Evolutionary conservation across 2,797 vertebrate species (phyloP), one percentile per base, ranked within the genome.

Genomic region (Coreius guichenoti): DNA sequence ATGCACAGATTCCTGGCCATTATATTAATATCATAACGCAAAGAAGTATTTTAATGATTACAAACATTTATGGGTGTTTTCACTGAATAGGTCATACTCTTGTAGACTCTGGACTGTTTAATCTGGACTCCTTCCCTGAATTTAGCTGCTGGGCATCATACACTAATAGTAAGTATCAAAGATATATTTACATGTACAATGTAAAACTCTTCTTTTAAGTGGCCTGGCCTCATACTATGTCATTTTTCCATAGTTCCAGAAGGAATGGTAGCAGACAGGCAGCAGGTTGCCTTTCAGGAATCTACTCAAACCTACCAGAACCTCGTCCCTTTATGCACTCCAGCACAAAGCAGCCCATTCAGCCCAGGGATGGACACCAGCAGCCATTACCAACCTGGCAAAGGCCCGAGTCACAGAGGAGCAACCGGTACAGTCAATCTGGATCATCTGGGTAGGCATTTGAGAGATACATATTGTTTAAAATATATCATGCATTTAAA

Each of bases 101-200:
- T 81, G 9, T 88, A 95, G 95, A 95, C 14, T 21, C 90, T 0
- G 89, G 75, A 1, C 92, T 95, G 79, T 94, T 95, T 83, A 94
- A 93, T 90, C 88, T 95, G 83, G 95, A 96, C 82, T 89, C 93
- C 0, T 95, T 93, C 86, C 94, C 94, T 83, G 95, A 96, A 61
- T 95, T 93, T 84, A 94, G 88, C 92, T 94, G 92, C 92, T 95
- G 95, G 95, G 69, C 90, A 23, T 93, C 94, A 0, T 95, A 95
- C 79, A 92, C 93, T 2, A 93, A 92, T 2, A 94, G 95, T 96
- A 82, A 92, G 93, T 61, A 8, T 49, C 36, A 36, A 8, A 76
- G 3, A 65, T 29, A 29, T 63, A 65, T 29, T 63, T 61, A 26
- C n/a, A 14, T 29, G 29, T 65, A 8, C 29, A 31, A 17, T 31